A percentile compares a stretch with the other conserved stretches of the same genome.
phyloP scores from a whole-genome alignment of 2,888 invertebrate species.

The Julus scanicus region DNA sequence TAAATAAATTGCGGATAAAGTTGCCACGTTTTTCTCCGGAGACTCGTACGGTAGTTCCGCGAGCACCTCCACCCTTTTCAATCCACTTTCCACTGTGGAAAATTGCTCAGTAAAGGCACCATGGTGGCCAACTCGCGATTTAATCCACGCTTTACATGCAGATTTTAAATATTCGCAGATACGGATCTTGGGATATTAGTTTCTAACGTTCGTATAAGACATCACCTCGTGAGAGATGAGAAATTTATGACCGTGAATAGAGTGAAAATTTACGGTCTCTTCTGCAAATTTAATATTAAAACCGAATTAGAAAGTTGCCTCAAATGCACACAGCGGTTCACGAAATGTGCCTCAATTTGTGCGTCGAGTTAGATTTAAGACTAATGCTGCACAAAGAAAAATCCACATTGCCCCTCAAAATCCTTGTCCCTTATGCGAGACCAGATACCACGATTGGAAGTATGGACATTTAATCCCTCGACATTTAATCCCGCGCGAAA shows the following conservation, averaged over 20 bases:
- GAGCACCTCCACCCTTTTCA: background rate
- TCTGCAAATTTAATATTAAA: background rate
- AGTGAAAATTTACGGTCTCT: constrained; percentile 1
- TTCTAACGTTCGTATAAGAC: too few relatives aligned
- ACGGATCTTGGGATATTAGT: background rate
- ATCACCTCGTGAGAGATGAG: background rate
- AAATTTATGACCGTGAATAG: background rate
- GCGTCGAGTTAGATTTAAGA: too few relatives aligned
- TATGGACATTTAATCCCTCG: too few relatives aligned
- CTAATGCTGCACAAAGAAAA: too few relatives aligned
- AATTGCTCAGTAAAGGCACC: background rate
- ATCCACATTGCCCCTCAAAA: too few relatives aligned
- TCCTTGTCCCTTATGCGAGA: too few relatives aligned
- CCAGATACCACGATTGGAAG: too few relatives aligned
- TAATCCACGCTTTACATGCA: background rate
- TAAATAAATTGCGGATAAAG: background rate
- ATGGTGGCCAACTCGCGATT: background rate
- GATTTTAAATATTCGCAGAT: background rate
- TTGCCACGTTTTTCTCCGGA: background rate
- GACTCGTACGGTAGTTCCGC: background rate
- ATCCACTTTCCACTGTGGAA: background rate
- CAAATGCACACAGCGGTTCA: background rate
- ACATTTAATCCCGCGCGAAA: too few relatives aligned
- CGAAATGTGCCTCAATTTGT: too few relatives aligned
- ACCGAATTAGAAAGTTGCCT: background rate